phyloP scores from a whole-genome alignment of 2,888 invertebrate genomes.

The Dicranocentrus wangi region DNA sequence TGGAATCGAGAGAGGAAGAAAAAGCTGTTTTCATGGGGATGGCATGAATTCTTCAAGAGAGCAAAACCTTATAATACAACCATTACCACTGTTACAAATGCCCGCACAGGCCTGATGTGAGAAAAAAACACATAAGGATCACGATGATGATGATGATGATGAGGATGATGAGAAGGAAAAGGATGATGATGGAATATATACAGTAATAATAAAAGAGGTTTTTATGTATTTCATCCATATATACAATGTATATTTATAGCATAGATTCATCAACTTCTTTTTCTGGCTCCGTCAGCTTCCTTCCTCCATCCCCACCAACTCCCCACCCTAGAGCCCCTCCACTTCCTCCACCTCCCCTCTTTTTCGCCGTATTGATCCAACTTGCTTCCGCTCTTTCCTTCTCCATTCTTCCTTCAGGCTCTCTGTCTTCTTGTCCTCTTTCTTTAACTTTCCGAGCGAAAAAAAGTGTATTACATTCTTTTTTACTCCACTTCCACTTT shows the following conservation, averaged over 20 bases:
- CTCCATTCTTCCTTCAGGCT: slow-evolving; percentile 63
- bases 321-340: slow-evolving; percentile 64
- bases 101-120: slow-evolving; percentile 23
- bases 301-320: slow-evolving; percentile 64
- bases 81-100: slow-evolving; percentile 23
- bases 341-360: slow-evolving; percentile 59
- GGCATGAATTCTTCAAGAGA: slow-evolving; percentile 61
- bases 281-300: slow-evolving; percentile 66
- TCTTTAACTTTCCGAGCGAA: slow-evolving; percentile 48
- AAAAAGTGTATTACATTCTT: slow-evolving; percentile 60
- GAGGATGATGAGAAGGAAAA: slow-evolving; percentile 58
- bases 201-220: slow-evolving; percentile 52
- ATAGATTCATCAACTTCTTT: slow-evolving; percentile 64
- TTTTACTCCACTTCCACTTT: slow-evolving; percentile 64
- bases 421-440: slow-evolving; percentile 60
- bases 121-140: slow-evolving; percentile 58
- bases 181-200: slow-evolving; percentile 57
- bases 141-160: slow-evolving; percentile 50
- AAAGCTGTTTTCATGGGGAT: too few relatives aligned
- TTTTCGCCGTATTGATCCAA: slow-evolving; percentile 67
- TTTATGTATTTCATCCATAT: slow-evolving; percentile 44
- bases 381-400: slow-evolving; percentile 67
- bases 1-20: too few relatives aligned
- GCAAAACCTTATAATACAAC: slow-evolving; percentile 28
- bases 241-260: slow-evolving; percentile 57